Evolutionary conservation across 1,140 invertebrate species (phyloP), one percentile per base, ranked within the genome.

Genomic region (Lerema accius): DNA sequence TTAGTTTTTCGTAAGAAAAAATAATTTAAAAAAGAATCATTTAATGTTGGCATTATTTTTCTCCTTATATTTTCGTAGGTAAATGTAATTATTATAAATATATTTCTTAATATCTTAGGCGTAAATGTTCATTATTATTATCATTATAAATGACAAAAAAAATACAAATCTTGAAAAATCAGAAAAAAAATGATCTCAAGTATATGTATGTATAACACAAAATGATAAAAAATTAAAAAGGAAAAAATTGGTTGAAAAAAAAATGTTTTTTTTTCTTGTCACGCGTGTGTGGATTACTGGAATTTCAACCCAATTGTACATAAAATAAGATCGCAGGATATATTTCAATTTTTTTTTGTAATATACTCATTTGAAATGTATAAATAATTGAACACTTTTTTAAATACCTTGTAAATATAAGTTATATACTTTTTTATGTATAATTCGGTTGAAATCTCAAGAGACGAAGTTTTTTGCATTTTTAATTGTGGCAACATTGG

Each of bases 51-150:
- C 28, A 7, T 32, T 32, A 32, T 32, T 4, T 51, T 39, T 51
- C 14, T 10, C 10, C 48, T 16, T 17, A 0, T 48, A 9, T 50
- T 32, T 51, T 51, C 28, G 32, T 51, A 51, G 49, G 17, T 51
- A 39, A 51, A 40, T 51, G 49, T 51, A 39, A 51, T 51, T 51
- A 51, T 39, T 46, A 51, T 51, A 51, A 51, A 51, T 51, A 40
- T 51, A 23, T 19, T 51, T 51, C 35, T 51, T 51, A 19, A 51
- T 51, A 16, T 51, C n/a, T 11, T 51, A 51, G 49, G 49, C 32
- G 49, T 51, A 51, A 35, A 40, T 17, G 35, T 51, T 51, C 15
- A 51, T 51, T 32, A 39, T 35, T 49, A 51, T 37, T 51, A 51
- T 46, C 26, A 46, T 28, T 28, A 49, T 32, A 32, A 39, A 51